phyloP scores from a whole-genome alignment of 2,797 vertebrate genomes.

The Phoeniculus purpureus region DNA sequence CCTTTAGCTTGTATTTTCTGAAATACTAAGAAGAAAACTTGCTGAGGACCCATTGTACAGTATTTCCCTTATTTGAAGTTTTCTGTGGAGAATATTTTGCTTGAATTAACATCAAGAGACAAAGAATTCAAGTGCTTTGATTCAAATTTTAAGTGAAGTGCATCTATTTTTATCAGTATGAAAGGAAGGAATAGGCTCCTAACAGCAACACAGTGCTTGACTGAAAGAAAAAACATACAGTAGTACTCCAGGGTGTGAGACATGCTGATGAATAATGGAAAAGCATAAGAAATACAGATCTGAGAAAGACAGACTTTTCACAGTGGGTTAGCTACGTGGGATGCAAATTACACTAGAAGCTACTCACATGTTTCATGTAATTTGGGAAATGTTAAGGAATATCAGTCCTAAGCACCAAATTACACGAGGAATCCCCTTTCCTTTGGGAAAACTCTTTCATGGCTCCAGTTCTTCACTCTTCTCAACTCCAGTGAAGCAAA shows the following conservation, averaged over 20 bases:
- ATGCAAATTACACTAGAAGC: neutral
- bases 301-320: neutral
- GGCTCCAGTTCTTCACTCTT: neutral
- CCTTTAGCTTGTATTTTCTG: neutral
- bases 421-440: neutral
- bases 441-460: neutral
- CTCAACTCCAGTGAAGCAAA: neutral
- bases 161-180: neutral
- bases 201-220: neutral
- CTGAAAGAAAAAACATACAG: neutral
- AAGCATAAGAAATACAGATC: neutral
- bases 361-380: neutral
- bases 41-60: neutral
- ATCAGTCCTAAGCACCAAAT: neutral
- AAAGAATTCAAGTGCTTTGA: slow-evolving; percentile 12
- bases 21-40: neutral
- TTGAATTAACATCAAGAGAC: neutral
- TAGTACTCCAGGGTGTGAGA: neutral
- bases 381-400: neutral
- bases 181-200: neutral
- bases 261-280: neutral
- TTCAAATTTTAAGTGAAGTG: slow-evolving; percentile 17
- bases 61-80: neutral
- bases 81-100: neutral
- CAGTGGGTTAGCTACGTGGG: neutral